phyloP scores from a whole-genome alignment of 2,113 vertebrate species.

The Dryoscopus gambensis region DNA sequence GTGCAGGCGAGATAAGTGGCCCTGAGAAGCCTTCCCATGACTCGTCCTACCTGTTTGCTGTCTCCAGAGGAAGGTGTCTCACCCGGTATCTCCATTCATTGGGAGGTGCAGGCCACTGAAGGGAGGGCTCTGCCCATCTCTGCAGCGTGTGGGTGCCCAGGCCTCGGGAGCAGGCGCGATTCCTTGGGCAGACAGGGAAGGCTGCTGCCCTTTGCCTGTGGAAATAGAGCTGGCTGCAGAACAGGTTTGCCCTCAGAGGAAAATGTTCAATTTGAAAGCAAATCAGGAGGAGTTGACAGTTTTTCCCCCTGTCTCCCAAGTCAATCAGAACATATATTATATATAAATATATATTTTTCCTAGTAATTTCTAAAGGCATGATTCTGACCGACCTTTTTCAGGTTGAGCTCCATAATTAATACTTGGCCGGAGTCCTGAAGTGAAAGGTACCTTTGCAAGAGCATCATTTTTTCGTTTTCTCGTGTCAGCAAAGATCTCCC shows the following conservation, averaged over 20 bases:
- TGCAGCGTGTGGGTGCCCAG: background rate
- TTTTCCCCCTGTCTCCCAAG: background rate
- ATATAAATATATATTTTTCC: background rate
- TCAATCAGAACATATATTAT: background rate
- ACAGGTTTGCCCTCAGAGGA: background rate
- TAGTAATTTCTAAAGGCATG: background rate
- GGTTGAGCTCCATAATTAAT: background rate
- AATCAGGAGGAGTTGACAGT: background rate
- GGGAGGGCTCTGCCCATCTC: background rate
- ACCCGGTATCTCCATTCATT: background rate
- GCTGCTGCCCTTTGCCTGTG: background rate
- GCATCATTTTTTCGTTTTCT: conserved; percentile 19
- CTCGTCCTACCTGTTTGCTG: background rate
- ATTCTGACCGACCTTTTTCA: background rate
- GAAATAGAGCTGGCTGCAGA: background rate
- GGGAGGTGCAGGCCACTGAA: background rate
- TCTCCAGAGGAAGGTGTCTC: background rate
- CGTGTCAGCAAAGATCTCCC: conserved; percentile 18
- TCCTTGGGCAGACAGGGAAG: background rate
- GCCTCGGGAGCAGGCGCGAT: background rate
- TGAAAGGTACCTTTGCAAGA: conserved; percentile 24
- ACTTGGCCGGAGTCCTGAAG: background rate
- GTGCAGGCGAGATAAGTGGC: background rate
- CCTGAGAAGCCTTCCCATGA: background rate
- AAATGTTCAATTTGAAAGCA: background rate